Base-by-base conservation (phyloP, 2,113 vertebrate genomes). In the Mohoua ochrocephala region DNA sequence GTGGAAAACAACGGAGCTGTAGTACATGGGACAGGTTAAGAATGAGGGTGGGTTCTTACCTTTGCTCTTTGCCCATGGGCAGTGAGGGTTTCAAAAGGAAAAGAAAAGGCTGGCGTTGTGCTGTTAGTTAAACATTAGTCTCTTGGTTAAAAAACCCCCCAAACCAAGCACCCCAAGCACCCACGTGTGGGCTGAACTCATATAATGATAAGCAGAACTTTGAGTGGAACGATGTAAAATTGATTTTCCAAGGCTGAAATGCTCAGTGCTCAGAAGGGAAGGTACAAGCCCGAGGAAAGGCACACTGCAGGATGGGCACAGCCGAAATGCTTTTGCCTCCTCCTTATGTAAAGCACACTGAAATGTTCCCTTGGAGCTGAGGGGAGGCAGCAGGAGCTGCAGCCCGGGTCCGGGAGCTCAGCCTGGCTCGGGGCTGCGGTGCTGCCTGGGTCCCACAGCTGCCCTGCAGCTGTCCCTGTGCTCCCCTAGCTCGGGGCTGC, bases 261-360 rank as follows among this genome's bases (percentile, higher is more conserved):
- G 56, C n/a, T 74, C 13, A 24, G 44, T 5, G 41, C 24, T 41
- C 73, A 35, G 78, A 47, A 88, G 54, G 47, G 41, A 45, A 33
- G 24, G 47, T 24, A 0, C 8, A 3, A 10, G 1, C 11, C 12
- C 2, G 74, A 54, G 56, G 47, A 49, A 45, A 16, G 52, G 56
- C 65, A 24, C 4, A 0, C 44, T 56, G 44, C 23, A 45, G 14
- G 30, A 22, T 54, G 54, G 56, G 35, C 74, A 37, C 9, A 0
- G 24, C 57, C n/a, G 53, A 27, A 20, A 23, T 27, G 23, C 4
- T 56, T 54, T n/a, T 76, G 5, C 7, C 1, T 65, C 49, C 22
- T 4, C 10, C 5, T 9, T 57, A 2, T 39, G 33, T 12, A 12
- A 65, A 41, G 4, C n/a, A 8, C 3, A 0, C 27, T n/a, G 4